Conservation (phyloP, 1,140 invertebrate genomes). For the Hormaphis cornu region DNA sequence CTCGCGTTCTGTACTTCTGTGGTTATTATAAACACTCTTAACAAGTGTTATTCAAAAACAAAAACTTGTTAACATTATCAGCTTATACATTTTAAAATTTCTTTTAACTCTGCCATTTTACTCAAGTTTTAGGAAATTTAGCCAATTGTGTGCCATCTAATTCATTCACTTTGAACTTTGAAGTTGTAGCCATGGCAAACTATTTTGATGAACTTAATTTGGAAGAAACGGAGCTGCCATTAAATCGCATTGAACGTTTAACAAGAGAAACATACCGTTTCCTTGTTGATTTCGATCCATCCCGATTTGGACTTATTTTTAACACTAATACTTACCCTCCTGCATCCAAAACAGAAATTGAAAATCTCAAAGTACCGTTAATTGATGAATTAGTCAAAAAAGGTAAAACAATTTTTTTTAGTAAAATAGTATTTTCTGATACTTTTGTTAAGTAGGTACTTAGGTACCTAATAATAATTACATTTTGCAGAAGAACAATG, state of each 20-base stretch:
- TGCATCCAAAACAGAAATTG: conserved; percentile 12
- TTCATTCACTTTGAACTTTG: no score
- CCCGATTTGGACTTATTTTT: not conserved
- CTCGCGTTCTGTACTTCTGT: no score
- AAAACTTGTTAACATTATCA: no score
- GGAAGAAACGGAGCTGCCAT: conserved; percentile 1
- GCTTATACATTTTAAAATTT: no score
- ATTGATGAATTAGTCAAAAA: conserved; percentile 1
- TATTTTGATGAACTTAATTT: conserved; percentile 23
- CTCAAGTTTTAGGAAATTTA: no score
- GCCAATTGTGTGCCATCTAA: no score
- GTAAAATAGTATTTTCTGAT: not conserved
- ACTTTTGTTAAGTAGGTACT: no score
- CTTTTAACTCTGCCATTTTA: no score
- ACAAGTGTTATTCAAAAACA: no score
- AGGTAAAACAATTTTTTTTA: not conserved
- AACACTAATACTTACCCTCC: not conserved
- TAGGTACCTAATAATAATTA: not conserved
- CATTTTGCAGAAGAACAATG: conserved; percentile 23
- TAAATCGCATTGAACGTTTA: not conserved
- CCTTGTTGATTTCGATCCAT: conserved; percentile 1
- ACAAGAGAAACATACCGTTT: not conserved
- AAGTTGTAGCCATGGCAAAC: conserved; percentile 15
- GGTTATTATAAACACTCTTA: no score
- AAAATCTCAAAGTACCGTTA: not conserved